These are phyloP conservation scores for Drosophila helvetica DNA, from an alignment of 2,888 invertebrate genomes.

Conservation along the genomic window DNA sequence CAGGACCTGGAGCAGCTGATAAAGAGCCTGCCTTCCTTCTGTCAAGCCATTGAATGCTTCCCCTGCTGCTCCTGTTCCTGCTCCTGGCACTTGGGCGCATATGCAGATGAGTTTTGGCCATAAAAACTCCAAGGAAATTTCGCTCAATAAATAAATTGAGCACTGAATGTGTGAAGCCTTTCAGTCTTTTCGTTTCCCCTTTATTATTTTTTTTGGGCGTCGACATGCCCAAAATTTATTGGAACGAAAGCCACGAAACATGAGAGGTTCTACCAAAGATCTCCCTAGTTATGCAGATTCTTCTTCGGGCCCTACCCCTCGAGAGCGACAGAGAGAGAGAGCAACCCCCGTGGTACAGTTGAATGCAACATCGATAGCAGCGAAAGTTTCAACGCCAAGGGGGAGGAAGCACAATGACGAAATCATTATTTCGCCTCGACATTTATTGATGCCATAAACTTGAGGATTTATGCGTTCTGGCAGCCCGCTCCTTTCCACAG, in stretches of 20 bases:
- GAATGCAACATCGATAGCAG: conserved; percentile 29
- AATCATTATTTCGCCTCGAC: conserved; percentile 82
- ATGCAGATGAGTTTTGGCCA: conserved; percentile 72
- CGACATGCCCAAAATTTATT: conserved; percentile 35
- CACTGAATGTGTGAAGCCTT: conserved; percentile 64
- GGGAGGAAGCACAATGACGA: conserved; percentile 71
- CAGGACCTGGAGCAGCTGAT: conserved; percentile 40
- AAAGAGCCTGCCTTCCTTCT: conserved; percentile 28
- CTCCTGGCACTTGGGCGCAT: conserved; percentile 43
- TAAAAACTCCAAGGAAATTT: conserved; percentile 53
- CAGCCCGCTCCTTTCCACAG: conserved; percentile 29
- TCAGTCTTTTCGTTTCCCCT: conserved; percentile 6
- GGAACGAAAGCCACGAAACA: conserved; percentile 27
- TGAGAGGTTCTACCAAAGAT: conserved; percentile 31
- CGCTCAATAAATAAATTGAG: conserved; percentile 68
- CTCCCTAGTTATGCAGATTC: conserved; percentile 13
- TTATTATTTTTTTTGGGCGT: conserved; percentile 19
- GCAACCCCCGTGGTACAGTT: conserved; percentile 29
- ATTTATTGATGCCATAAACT: conserved; percentile 84
- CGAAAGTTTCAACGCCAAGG: conserved; percentile 21
- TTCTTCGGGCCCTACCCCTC: not conserved
- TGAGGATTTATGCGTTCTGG: conserved; percentile 82
- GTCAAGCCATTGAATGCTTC: not conserved
- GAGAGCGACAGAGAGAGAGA: not conserved
- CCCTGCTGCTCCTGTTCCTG: conserved; percentile 22